Conservation (phyloP, 2,113 vertebrate species). For the Ailurus styani region DNA sequence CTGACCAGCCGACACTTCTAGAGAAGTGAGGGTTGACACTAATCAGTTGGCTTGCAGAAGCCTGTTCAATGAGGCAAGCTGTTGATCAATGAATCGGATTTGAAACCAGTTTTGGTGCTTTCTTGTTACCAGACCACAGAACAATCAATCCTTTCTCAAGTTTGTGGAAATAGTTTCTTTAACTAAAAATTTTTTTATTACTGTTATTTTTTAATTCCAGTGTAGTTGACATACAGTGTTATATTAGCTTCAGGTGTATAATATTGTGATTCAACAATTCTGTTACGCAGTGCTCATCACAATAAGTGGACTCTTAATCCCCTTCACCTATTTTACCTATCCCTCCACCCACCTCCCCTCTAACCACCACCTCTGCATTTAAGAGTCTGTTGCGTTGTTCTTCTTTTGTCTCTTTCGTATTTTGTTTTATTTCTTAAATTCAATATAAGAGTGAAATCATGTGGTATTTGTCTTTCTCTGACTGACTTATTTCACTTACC, state of each 20-base stretch:
- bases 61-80: not conserved
- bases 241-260: not conserved
- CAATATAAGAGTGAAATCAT: not conserved
- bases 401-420: not conserved
- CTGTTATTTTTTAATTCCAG: not conserved
- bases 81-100: not conserved
- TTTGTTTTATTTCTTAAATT: not conserved
- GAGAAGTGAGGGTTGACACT: not conserved
- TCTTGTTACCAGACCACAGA: not conserved
- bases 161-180: not conserved
- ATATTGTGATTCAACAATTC: not conserved
- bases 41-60: not conserved
- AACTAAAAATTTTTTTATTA: not conserved
- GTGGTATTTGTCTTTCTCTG: not conserved
- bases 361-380: not conserved
- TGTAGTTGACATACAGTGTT: not conserved
- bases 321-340: not conserved
- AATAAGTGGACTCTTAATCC: not conserved
- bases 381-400: not conserved
- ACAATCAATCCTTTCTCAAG: not conserved
- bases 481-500: not conserved
- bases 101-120: not conserved
- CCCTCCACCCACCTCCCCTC: not conserved
- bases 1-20: too few relatives aligned
- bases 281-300: not conserved